These are phyloP conservation scores for Oostethus manadensis DNA, from an alignment of 2,113 vertebrate genomes.

Conservation along the genomic window DNA sequence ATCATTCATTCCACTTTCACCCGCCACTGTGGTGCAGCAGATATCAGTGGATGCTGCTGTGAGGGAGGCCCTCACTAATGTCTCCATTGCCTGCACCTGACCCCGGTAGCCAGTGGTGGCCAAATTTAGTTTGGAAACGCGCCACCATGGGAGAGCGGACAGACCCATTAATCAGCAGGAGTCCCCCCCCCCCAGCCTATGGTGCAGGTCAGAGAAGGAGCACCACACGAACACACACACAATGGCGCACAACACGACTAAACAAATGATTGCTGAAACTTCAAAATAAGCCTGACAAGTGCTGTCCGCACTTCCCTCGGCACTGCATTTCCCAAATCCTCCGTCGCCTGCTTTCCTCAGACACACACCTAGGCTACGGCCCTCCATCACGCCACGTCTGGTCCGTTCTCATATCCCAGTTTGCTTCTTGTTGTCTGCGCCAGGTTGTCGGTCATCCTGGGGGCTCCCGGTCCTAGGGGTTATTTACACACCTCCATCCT, in stretches of 20 bases:
- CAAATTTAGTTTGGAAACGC: constrained; percentile 74
- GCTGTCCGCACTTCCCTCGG: constrained; percentile 15
- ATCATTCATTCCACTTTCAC: constrained; percentile 19
- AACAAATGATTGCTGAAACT: constrained; percentile 52
- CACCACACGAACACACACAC: constrained; percentile 32
- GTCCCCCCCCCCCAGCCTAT: constrained; percentile 55
- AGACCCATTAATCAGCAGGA: constrained; percentile 73
- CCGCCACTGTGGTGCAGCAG: constrained; percentile 41
- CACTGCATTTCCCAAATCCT: constrained; percentile 47
- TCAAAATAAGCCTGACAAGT: constrained; percentile 46
- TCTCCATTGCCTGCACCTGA: constrained; percentile 71
- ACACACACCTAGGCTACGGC: constrained; percentile 37
- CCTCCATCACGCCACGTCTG: constrained; percentile 49
- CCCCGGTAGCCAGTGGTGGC: constrained; percentile 64
- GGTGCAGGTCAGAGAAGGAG: constrained; percentile 61
- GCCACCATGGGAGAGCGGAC: constrained; percentile 68
- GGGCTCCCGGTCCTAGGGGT: constrained; percentile 35
- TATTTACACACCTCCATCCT: constrained; percentile 41
- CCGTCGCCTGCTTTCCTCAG: constrained; percentile 37
- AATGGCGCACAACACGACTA: constrained; percentile 21
- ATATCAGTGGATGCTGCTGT: constrained; percentile 56
- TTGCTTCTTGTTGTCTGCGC: constrained; percentile 34
- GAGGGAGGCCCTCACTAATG: constrained; percentile 64
- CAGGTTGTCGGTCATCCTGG: constrained; percentile 41
- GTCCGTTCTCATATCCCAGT: constrained; percentile 39